Base-by-base conservation (phyloP, 2,888 invertebrate genomes). In the Penaeus monodon region DNA sequence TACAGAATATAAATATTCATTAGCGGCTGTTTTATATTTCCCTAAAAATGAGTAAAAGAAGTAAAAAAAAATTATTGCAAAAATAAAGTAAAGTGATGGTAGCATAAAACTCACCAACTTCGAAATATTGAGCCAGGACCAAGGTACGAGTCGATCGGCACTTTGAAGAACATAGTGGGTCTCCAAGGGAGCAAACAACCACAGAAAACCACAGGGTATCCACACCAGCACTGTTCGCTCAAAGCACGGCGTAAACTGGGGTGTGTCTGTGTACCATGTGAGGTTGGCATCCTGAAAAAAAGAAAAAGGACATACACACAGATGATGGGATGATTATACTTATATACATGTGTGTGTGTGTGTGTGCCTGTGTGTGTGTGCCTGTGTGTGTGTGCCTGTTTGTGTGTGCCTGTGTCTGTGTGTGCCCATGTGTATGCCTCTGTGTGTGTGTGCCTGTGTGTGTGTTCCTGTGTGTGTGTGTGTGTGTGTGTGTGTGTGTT, bases 231-330 rank as follows among this genome's bases (percentile, higher is more conserved):
- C 95, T 0, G 98, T 98, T 92, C 96, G 96, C 93, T 98, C 96
- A 93, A 99, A 98, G 93, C 99, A 99, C 92, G 94, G 94, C 90
- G 98, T 97, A 90, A 99, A 94, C 92, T 97, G 96, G 66, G 98
- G 99, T 92, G 95, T 94, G 12, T 94, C 93, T 29, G 98, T 96
- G 91, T 96, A 92, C 97, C 97, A 97, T 85, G 97, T 95, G 91
- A 95, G 92, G 90, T 94, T 94, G 90, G 93, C 92, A 93, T 97
- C 95, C 98, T 98, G 93, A 90, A 94, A 94, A 91, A 44, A 64
- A 63, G n/a, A n/a, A 77, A 57, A 76, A 27, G 17, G 74, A 17
- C 33, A 20, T 38, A n/a, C 22, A 44, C 33, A 33, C 10, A n/a
- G 29, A n/a, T 74, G 24, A 24, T 29, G 22, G 44, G 6, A 24